Percentiles rank a stretch among this genome's conserved stretches.
Evolutionary conservation across 2,797 vertebrate species (phyloP).

Genomic region (Sebastes kiyomatsui): DNA sequence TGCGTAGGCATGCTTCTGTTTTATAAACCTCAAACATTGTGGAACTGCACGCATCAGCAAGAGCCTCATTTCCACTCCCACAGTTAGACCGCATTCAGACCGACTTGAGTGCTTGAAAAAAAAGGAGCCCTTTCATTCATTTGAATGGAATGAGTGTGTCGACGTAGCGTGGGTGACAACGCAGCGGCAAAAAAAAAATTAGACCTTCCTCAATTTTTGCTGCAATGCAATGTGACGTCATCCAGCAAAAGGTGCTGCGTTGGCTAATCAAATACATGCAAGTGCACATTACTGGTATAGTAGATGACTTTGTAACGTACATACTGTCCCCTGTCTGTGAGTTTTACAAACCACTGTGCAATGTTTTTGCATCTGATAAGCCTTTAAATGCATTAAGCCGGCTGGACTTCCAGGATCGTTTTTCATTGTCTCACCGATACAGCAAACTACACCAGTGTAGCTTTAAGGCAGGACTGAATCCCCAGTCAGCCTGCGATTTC

Average conservation of each 20-base stretch:
- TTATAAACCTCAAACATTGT: not conserved
- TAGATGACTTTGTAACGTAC: not conserved
- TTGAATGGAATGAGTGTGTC: not conserved
- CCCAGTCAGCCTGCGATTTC: not conserved
- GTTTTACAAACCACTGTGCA: not conserved
- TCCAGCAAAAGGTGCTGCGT: not conserved
- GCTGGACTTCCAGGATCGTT: not conserved
- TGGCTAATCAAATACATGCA: not conserved
- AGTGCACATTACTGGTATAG: not conserved
- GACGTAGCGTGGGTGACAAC: accelerated
- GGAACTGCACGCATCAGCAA: too few species aligned
- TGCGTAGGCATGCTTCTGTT: not conserved
- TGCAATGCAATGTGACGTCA: not conserved
- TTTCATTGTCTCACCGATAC: not conserved
- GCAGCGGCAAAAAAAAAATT: not conserved
- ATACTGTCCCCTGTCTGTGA: not conserved
- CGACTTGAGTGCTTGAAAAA: not conserved
- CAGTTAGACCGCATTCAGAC: not conserved
- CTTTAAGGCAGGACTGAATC: not conserved
- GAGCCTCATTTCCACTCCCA: not conserved
- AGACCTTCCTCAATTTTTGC: not conserved
- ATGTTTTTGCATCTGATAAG: not conserved
- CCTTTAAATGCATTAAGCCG: not conserved
- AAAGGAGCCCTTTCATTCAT: not conserved
- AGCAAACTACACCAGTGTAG: not conserved